A percentile compares a stretch with the other conserved stretches of the same genome.
phyloP scores from a whole-genome alignment of 2,888 invertebrate genomes.

The Epinotia ramella region DNA sequence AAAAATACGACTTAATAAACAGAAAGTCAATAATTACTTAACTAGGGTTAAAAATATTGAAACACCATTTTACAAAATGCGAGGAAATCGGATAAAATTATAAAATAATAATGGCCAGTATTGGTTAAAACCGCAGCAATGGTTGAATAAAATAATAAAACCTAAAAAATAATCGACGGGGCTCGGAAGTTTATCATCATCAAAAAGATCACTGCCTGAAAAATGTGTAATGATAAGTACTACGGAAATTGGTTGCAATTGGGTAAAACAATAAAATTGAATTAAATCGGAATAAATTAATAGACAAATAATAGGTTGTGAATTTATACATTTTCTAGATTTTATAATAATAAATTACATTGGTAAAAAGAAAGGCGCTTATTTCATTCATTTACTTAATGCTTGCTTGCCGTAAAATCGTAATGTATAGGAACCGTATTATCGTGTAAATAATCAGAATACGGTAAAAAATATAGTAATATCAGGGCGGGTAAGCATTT shows the following conservation, averaged over 20 bases:
- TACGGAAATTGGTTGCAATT: constrained; percentile 57
- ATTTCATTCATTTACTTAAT: constrained; percentile 58
- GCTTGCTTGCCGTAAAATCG: constrained; percentile 64
- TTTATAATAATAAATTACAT: constrained; percentile 73
- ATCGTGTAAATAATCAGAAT: constrained; percentile 1
- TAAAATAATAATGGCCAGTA: not conserved
- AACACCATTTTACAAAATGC: not conserved
- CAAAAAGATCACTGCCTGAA: constrained; percentile 18
- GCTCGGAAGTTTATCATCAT: too few relatives aligned
- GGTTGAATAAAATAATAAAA: not conserved
- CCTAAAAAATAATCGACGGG: too few relatives aligned
- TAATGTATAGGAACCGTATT: constrained; percentile 43
- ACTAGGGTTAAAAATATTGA: not conserved
- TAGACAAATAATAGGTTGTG: constrained; percentile 85
- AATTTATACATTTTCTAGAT: constrained; percentile 85
- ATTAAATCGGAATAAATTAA: constrained; percentile 59
- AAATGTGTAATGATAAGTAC: constrained; percentile 33
- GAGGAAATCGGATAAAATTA: not conserved
- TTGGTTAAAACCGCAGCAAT: not conserved
- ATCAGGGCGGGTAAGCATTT: not conserved
- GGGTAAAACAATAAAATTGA: constrained; percentile 55
- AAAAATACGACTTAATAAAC: not conserved
- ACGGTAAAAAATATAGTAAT: not conserved
- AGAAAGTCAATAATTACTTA: not conserved
- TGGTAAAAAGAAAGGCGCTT: constrained; percentile 58